A percentile compares a stretch with the other conserved stretches of the same genome.
These are phyloP conservation scores for Prochilodus magdalenae DNA, from an alignment of 2,113 vertebrate species.

Conservation along the genomic window DNA sequence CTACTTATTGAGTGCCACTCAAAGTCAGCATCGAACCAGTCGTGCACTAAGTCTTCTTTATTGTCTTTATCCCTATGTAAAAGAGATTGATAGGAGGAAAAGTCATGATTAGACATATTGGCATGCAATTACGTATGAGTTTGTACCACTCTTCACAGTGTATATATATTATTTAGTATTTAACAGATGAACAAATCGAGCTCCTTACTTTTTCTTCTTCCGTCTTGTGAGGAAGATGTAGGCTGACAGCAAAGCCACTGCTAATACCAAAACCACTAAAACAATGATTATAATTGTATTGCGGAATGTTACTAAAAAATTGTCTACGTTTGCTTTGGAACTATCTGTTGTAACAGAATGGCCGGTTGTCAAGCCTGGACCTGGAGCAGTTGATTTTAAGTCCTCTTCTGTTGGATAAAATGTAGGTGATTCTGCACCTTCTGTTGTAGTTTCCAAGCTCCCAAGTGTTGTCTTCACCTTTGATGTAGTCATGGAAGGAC, in stretches of 20 bases:
- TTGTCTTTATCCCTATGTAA: constrained; percentile 50
- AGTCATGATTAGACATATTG: not conserved
- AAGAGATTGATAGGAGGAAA: not conserved
- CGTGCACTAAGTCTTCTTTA: constrained; percentile 45
- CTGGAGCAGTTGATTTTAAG: not conserved
- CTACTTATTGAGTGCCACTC: constrained; percentile 47
- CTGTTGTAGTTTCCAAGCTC: not conserved
- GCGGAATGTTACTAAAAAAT: not conserved
- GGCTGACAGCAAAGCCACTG: constrained; percentile 35
- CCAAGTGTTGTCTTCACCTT: too few relatives aligned
- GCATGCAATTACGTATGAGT: too few relatives aligned
- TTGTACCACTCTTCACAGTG: not conserved
- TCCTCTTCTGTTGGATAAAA: not conserved
- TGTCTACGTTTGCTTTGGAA: not conserved
- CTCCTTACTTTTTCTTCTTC: constrained; percentile 37
- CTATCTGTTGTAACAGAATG: not conserved
- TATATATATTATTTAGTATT: not conserved
- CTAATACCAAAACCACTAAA: constrained; percentile 18
- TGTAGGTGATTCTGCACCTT: not conserved
- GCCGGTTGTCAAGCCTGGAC: too few relatives aligned
- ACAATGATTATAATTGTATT: not conserved
- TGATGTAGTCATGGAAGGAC: too few relatives aligned
- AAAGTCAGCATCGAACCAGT: constrained; percentile 62
- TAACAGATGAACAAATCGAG: not conserved
- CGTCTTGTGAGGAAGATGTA: constrained; percentile 42